Percentiles rank a stretch among this genome's conserved stretches.
Conservation (phyloP, 2,113 vertebrate genomes). For the Beaufortia kweichowensis region DNA sequence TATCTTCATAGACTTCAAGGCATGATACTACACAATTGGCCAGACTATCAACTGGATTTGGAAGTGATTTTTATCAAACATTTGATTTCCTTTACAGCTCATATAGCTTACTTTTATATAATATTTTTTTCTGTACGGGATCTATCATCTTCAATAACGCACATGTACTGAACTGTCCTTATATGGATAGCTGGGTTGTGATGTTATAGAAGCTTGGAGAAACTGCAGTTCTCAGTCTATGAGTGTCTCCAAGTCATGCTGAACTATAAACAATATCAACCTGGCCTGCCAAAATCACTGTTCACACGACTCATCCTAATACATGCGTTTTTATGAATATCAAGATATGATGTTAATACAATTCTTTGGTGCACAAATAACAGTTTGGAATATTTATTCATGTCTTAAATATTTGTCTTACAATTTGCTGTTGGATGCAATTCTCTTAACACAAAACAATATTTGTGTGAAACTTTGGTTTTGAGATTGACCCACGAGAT, state of each 20-base stretch:
- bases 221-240: slow-evolving; percentile 2
- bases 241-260: slow-evolving; percentile 22
- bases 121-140: slow-evolving; percentile 16
- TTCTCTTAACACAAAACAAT: neutral
- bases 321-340: neutral
- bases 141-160: slow-evolving; percentile 39
- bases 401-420: slow-evolving; percentile 20
- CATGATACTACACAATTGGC: too few relatives aligned
- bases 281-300: neutral
- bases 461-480: too few relatives aligned
- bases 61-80: slow-evolving; percentile 4
- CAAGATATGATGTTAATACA: neutral
- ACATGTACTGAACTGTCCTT: slow-evolving; percentile 50
- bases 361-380: neutral
- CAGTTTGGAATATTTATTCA: neutral
- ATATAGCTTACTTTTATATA: neutral
- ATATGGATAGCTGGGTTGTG: slow-evolving; percentile 48
- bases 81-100: slow-evolving; percentile 5
- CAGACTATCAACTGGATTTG: too few relatives aligned
- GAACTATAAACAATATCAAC: slow-evolving; percentile 27
- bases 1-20: too few relatives aligned
- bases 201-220: slow-evolving; percentile 40
- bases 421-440: neutral
- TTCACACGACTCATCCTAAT: neutral
- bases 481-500: too few relatives aligned